Base-by-base conservation (phyloP, 1,140 invertebrate species). In the Drosophila lowei region DNA sequence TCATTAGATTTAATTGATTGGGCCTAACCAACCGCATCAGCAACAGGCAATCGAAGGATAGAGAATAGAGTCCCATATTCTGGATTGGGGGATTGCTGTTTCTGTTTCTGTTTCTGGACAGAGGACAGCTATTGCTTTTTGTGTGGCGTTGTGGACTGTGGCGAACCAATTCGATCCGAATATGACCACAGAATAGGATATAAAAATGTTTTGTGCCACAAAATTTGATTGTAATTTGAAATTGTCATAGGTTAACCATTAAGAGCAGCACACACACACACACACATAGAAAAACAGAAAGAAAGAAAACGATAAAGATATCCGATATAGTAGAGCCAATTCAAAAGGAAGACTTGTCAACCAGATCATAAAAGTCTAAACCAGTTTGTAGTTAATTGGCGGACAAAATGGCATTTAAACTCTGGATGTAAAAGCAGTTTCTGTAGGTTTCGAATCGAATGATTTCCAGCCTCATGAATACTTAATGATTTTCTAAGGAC, bases 161-260 rank as follows among this genome's bases (percentile, higher is more conserved):
- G 21, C 48, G 8, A 23, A 6, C 2, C 21, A 21, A 25, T 52
- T 53, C 9, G n/a, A 38, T 38, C n/a, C 21, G 50, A 38, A 18
- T 50, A 18, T 46, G 23, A 63, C 64, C 71, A 42, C 65, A 75
- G 47, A 49, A 62, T n/a, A 41, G 62, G 50, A 59, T 68, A 77
- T 65, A 50, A 57, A 83, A 71, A 57, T 63, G 65, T 53, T 48
- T 34, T 28, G 38, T 52, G 28, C 68, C 77, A 66, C 60, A 81
- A 56, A 75, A 83, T 83, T 71, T 75, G 61, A 75, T 84, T 83
- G 83, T 66, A 78, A 84, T 84, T 75, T 72, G 71, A 77, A 77
- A 64, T 73, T 68, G 63, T 23, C 73, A 61, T 54, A 11, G 58
- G 46, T 38, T 61, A 68, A 41, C 41, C 41, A 56, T 59, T 57